Conservation (phyloP, 2,113 vertebrate species). For the Gallinago jamesoni region DNA sequence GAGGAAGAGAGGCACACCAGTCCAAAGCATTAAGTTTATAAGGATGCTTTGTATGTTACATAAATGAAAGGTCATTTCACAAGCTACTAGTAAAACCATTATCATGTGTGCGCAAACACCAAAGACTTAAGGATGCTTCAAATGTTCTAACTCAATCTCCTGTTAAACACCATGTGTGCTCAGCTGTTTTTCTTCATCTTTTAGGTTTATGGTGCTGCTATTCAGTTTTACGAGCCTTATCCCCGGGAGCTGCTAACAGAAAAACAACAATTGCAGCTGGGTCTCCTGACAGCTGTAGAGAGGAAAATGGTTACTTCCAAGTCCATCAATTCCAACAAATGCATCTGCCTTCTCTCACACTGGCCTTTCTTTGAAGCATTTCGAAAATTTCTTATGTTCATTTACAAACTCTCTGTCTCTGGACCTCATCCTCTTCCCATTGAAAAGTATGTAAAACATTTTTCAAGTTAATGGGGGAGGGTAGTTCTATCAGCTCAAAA, state of each 20-base stretch:
- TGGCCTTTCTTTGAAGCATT: constrained; percentile 99
- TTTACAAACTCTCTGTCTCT: constrained; percentile 95
- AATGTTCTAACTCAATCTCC: not conserved
- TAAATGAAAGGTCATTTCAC: not conserved
- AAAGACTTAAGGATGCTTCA: not conserved
- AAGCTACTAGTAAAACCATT: not conserved
- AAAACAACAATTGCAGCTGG: constrained; percentile 92
- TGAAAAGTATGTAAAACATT: constrained; percentile 87
- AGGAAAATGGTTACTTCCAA: constrained; percentile 88
- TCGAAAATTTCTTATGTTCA: constrained; percentile 95
- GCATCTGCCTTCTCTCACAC: constrained; percentile 97
- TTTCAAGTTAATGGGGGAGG: not conserved
- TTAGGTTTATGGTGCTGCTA: constrained; percentile 95
- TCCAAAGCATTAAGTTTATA: not conserved
- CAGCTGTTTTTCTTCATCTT: not conserved
- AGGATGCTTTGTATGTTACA: not conserved
- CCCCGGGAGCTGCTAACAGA: constrained; percentile 86
- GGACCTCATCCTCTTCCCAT: constrained; percentile 96
- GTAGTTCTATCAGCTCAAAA: not conserved
- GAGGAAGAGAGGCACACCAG: not conserved
- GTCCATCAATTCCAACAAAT: constrained; percentile 93
- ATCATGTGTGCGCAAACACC: not conserved
- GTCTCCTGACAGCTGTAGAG: constrained; percentile 89
- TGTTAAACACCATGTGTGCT: not conserved
- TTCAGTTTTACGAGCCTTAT: constrained; percentile 96